Percentiles rank a stretch among this genome's conserved stretches.
Evolutionary conservation across 1,140 invertebrate genomes (phyloP).

Genomic region (Drosophila pseudoobscura): DNA sequence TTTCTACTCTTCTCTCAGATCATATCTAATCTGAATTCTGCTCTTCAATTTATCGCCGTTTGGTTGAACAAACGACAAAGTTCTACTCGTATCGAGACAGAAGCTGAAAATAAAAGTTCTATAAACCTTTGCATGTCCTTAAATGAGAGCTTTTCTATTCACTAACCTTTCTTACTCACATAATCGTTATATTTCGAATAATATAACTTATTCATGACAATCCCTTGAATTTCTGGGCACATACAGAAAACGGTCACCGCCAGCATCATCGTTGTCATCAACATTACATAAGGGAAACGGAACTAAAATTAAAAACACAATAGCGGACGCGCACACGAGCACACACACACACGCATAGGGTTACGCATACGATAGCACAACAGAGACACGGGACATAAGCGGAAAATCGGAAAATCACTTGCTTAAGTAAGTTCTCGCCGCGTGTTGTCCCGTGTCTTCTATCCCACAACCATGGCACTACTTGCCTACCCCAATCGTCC

Average conservation of each 20-base stretch:
- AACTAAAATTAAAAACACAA: conserved; percentile 63
- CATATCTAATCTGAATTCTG: too few relatives aligned
- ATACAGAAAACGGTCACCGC: conserved; percentile 9
- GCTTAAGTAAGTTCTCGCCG: conserved; percentile 67
- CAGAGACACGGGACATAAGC: conserved; percentile 16
- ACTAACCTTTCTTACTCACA: too few relatives aligned
- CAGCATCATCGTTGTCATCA: conserved; percentile 9
- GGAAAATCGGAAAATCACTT: conserved; percentile 77
- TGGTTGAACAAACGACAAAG: too few relatives aligned
- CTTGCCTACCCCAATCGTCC: conserved; percentile 1
- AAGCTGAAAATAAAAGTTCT: too few relatives aligned
- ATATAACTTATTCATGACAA: too few relatives aligned
- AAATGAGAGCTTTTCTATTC: too few relatives aligned
- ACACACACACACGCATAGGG: neutral
- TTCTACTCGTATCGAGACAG: too few relatives aligned
- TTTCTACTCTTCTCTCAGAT: too few relatives aligned
- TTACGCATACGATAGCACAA: neutral
- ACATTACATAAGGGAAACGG: conserved; percentile 37
- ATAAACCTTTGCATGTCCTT: too few relatives aligned
- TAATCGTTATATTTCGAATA: too few relatives aligned
- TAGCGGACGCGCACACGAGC: neutral
- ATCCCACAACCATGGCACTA: conserved; percentile 29
- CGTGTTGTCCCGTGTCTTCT: conserved; percentile 21
- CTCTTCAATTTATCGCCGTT: too few relatives aligned
- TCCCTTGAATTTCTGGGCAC: neutral